A percentile compares a stretch with the other conserved stretches of the same genome.
Conservation (phyloP, 2,113 vertebrate genomes). For the Tenebrosternarchus preto region DNA sequence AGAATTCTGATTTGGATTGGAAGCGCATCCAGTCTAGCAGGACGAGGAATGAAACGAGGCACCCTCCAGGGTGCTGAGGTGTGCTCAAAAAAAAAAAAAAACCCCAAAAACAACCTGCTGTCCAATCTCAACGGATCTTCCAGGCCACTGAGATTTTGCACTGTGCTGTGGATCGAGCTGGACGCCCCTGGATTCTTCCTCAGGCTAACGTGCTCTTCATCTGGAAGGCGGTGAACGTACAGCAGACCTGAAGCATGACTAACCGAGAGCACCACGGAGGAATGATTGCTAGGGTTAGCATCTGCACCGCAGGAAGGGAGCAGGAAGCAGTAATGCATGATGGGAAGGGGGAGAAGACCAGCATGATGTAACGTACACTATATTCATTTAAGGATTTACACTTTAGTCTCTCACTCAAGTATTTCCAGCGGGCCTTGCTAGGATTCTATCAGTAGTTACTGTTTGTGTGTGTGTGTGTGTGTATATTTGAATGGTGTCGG, state of each 20-base stretch:
- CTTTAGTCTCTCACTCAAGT: slow-evolving; percentile 52
- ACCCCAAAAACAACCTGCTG: too few species aligned
- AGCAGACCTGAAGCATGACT: neutral
- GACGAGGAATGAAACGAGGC: slow-evolving; percentile 21
- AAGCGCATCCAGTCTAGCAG: slow-evolving; percentile 26
- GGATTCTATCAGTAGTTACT: slow-evolving; percentile 35
- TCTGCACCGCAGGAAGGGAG: neutral
- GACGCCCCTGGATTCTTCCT: neutral
- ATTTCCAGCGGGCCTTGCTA: slow-evolving; percentile 50
- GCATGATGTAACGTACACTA: slow-evolving; percentile 6
- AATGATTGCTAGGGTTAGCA: neutral
- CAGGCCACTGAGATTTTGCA: neutral
- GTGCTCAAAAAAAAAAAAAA: neutral
- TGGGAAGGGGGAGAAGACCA: neutral
- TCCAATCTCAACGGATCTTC: neutral
- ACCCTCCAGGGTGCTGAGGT: neutral
- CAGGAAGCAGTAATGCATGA: neutral
- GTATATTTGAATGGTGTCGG: slow-evolving; percentile 36
- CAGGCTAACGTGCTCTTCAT: neutral
- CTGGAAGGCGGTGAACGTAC: neutral
- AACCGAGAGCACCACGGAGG: neutral
- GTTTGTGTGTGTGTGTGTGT: slow-evolving; percentile 44
- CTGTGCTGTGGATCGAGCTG: too few species aligned
- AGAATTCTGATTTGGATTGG: slow-evolving; percentile 30
- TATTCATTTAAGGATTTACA: slow-evolving; percentile 2